phyloP scores from a whole-genome alignment of 2,113 vertebrate genomes.

The Marcusenius ussheri region DNA sequence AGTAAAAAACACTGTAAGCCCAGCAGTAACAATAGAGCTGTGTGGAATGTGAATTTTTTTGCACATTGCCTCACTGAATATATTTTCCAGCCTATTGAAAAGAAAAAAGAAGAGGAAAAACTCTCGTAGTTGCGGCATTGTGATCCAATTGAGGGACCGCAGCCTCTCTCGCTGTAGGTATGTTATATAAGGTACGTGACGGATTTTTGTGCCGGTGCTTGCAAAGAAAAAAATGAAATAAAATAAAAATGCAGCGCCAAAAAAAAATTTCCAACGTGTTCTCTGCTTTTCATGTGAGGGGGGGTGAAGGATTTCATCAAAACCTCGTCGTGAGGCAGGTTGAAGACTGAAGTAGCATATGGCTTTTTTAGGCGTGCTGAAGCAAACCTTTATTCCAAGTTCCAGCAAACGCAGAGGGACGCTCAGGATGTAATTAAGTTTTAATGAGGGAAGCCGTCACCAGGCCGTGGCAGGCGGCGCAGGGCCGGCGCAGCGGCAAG shows the following conservation, averaged over 20 bases:
- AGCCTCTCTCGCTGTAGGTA: background rate
- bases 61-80: background rate
- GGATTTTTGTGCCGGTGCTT: background rate
- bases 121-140: background rate
- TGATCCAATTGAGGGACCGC: background rate
- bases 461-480: background rate
- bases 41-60: background rate
- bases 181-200: background rate
- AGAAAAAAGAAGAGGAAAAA: background rate
- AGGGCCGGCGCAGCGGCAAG: background rate
- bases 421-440: conserved; percentile 55
- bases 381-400: conserved; percentile 54
- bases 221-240: background rate
- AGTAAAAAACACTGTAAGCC: background rate
- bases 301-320: background rate
- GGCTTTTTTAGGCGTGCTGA: conserved; percentile 58
- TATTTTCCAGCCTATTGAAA: background rate
- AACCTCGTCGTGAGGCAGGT: conserved; percentile 47
- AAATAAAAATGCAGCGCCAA: background rate
- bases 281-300: background rate
- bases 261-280: background rate
- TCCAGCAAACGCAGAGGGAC: conserved; percentile 59
- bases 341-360: conserved; percentile 52
- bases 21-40: background rate
- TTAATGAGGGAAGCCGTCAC: conserved; percentile 57